Evolutionary conservation across 1,140 invertebrate species (phyloP).

Genomic region (Penaeus indicus): DNA sequence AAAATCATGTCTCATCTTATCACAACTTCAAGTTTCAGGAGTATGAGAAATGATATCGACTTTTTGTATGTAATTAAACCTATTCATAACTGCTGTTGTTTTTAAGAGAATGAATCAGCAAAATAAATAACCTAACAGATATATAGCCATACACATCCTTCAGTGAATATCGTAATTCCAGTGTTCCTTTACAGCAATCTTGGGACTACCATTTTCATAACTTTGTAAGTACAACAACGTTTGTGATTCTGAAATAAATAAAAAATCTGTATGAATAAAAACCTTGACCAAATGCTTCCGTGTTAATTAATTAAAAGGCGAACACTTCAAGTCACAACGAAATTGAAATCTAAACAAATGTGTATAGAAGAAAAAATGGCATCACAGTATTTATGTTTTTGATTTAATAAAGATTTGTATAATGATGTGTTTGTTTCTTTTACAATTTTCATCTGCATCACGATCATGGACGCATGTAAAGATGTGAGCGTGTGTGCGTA

Average conservation of each 20-base stretch:
- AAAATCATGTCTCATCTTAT: too few relatives aligned
- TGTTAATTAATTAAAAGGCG: neutral
- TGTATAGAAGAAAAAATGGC: constrained; percentile 57
- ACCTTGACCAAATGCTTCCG: neutral
- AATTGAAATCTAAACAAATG: constrained; percentile 55
- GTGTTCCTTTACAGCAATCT: constrained; percentile 19
- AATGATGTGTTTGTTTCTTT: constrained; percentile 30
- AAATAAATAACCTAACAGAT: neutral
- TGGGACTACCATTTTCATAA: constrained; percentile 44
- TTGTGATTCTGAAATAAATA: constrained; percentile 44
- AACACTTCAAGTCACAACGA: constrained; percentile 55
- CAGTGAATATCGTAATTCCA: constrained; percentile 19
- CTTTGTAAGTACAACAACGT: constrained; percentile 61
- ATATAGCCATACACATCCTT: neutral
- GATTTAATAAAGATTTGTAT: constrained; percentile 65
- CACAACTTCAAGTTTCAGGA: too few relatives aligned
- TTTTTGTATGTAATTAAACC: neutral
- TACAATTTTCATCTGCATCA: neutral
- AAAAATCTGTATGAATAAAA: neutral
- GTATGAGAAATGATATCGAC: too few relatives aligned
- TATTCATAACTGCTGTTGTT: neutral
- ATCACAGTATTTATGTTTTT: constrained; percentile 63
- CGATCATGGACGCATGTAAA: neutral
- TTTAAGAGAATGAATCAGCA: neutral
- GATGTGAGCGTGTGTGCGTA: neutral